These are phyloP conservation scores for Xenopus petersii DNA, from an alignment of 2,797 vertebrate genomes.

Conservation along the genomic window DNA sequence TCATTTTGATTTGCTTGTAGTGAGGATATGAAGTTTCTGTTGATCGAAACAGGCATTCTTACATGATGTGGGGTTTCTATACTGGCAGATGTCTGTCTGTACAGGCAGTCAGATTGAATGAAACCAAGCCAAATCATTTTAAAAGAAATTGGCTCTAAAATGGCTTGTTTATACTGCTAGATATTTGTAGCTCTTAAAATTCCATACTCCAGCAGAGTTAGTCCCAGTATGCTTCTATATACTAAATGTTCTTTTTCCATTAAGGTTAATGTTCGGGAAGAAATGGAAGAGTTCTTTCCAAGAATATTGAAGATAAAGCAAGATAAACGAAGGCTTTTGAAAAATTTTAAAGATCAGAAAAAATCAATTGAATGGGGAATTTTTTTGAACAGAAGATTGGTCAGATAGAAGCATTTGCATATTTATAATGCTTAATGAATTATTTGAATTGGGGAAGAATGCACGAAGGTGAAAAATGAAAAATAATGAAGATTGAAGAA, in stretches of 20 bases:
- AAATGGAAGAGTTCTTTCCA: constrained; percentile 98
- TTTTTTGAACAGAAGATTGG: constrained; percentile 91
- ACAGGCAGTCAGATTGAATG: not conserved
- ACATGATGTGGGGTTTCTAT: too few species aligned
- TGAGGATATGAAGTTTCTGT: too few species aligned
- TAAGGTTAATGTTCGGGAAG: constrained; percentile 98
- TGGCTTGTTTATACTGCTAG: constrained; percentile 72
- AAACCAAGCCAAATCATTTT: constrained; percentile 21
- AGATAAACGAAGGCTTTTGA: constrained; percentile 99
- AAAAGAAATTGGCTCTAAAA: not conserved
- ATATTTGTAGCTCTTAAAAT: constrained; percentile 72
- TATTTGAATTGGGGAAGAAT: constrained; percentile 93
- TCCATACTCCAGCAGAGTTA: constrained; percentile 81
- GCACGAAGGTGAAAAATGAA: constrained; percentile 95
- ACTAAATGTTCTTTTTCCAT: constrained; percentile 99
- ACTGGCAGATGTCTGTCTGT: too few species aligned
- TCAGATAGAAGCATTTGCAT: constrained; percentile 95
- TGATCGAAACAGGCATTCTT: too few species aligned
- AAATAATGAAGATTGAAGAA: constrained; percentile 97
- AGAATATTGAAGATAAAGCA: constrained; percentile 97
- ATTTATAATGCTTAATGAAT: constrained; percentile 92
- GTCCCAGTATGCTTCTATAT: constrained; percentile 92
- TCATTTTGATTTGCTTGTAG: too few species aligned
- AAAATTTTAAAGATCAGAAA: constrained; percentile 96
- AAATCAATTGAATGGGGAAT: constrained; percentile 91